These are phyloP conservation scores for Antheraea yamamai DNA, from an alignment of 2,888 invertebrate species.

Conservation along the genomic window DNA sequence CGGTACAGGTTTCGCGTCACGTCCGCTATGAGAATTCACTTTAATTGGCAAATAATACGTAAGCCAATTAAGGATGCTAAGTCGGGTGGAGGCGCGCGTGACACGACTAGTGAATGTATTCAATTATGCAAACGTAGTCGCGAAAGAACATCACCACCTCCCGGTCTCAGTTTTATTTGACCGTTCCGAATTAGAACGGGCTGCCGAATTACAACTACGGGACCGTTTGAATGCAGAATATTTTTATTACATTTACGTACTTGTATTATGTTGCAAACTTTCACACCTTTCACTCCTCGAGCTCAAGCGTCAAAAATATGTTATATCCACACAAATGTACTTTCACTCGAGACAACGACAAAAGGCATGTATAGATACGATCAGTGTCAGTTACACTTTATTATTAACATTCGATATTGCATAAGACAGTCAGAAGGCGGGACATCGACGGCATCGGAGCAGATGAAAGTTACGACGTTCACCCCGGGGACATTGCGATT, in stretches of 20 bases:
- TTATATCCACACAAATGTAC: conserved; percentile 42
- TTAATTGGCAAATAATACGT: conserved; percentile 83
- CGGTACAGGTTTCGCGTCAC: conserved; percentile 76
- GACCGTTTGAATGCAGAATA: conserved; percentile 24
- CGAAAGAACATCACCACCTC: conserved; percentile 64
- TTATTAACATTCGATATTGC: conserved; percentile 45
- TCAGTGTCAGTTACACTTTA: conserved; percentile 30
- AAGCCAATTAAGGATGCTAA: conserved; percentile 82
- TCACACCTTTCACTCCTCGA: conserved; percentile 60
- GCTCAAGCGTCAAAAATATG: conserved; percentile 41
- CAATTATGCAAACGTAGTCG: conserved; percentile 79
- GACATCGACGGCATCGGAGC: conserved; percentile 49
- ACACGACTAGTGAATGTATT: conserved; percentile 76
- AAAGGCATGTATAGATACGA: conserved; percentile 25
- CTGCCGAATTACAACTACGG: conserved; percentile 29
- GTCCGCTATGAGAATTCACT: conserved; percentile 80
- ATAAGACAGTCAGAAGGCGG: conserved; percentile 45
- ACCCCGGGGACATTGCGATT: conserved; percentile 73
- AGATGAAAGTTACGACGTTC: conserved; percentile 53
- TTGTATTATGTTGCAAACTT: conserved; percentile 36
- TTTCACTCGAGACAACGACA: conserved; percentile 40
- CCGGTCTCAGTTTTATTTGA: conserved; percentile 51
- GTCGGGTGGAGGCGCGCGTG: conserved; percentile 78
- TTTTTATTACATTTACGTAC: conserved; percentile 18
- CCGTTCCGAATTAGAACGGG: conserved; percentile 35